Percentiles rank a stretch among this genome's conserved stretches.
Evolutionary conservation across 1,140 invertebrate species (phyloP).

Genomic region (Anoplophora glabripennis): DNA sequence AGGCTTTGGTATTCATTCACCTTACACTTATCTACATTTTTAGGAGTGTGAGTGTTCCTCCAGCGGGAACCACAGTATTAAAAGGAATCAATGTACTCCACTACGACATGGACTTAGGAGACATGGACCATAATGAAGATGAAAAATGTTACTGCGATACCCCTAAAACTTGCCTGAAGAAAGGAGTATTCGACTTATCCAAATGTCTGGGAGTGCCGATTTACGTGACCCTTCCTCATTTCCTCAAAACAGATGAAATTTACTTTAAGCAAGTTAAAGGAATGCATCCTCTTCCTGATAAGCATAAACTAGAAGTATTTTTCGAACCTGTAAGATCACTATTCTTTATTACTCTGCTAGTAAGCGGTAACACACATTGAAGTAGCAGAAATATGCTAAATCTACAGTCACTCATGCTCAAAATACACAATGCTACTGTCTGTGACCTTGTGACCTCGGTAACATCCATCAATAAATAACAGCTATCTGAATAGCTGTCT

Average conservation of each 20-base stretch:
- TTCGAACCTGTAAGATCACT: slow-evolving; percentile 67
- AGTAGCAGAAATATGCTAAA: too few relatives aligned
- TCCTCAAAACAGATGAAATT: slow-evolving; percentile 65
- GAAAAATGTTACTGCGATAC: slow-evolving; percentile 69
- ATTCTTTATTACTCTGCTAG: too few relatives aligned
- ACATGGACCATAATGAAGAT: slow-evolving; percentile 60
- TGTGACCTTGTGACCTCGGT: too few relatives aligned
- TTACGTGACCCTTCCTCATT: slow-evolving; percentile 76
- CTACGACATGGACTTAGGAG: slow-evolving; percentile 51
- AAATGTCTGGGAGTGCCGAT: slow-evolving; percentile 67
- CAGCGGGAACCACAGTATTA: slow-evolving; percentile 15
- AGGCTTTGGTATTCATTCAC: neutral
- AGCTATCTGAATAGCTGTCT: too few relatives aligned
- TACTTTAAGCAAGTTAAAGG: slow-evolving; percentile 65
- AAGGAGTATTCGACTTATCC: slow-evolving; percentile 65
- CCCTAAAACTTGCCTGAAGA: slow-evolving; percentile 60
- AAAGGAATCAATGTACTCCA: slow-evolving; percentile 24
- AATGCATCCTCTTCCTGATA: slow-evolving; percentile 63
- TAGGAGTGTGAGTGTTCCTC: slow-evolving; percentile 21
- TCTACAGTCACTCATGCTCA: too few relatives aligned
- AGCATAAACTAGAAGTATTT: slow-evolving; percentile 70
- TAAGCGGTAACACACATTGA: too few relatives aligned
- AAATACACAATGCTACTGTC: too few relatives aligned
- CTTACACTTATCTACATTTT: neutral
- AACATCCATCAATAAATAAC: too few relatives aligned